These are phyloP conservation scores for Diogma glabrata DNA, from an alignment of 2,888 invertebrate species.

Conservation along the genomic window DNA sequence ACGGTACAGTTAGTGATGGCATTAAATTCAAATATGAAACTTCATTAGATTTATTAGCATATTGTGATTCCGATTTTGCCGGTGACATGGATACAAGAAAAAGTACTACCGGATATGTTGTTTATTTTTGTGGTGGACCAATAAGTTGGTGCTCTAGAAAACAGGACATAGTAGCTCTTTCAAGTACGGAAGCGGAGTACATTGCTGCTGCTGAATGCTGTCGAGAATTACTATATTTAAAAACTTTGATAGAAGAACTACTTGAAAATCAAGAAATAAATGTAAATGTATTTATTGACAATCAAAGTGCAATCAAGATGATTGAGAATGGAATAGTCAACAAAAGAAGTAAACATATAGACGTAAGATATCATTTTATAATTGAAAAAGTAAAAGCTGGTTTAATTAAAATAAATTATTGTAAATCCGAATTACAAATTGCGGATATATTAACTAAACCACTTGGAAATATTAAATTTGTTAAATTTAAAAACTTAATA, in stretches of 20 bases:
- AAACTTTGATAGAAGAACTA: conserved; percentile 1
- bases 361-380: too few species aligned
- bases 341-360: too few species aligned
- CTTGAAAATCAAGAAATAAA: neutral
- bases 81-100: neutral
- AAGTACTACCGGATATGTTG: neutral
- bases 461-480: neutral
- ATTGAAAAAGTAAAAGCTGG: neutral
- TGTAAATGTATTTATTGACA: neutral
- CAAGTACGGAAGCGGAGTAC: neutral
- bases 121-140: neutral
- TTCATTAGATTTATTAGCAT: neutral
- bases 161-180: neutral
- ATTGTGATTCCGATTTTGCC: neutral
- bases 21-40: neutral
- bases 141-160: neutral
- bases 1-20: neutral
- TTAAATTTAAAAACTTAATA: neutral
- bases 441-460: neutral
- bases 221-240: neutral
- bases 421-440: neutral
- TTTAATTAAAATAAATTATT: neutral
- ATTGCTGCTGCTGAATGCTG: neutral
- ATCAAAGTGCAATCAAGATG: neutral
- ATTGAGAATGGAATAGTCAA: conserved; percentile 1